Evolutionary conservation across 2,888 invertebrate genomes (phyloP).

Genomic region (Tromatobia lineatoria): DNA sequence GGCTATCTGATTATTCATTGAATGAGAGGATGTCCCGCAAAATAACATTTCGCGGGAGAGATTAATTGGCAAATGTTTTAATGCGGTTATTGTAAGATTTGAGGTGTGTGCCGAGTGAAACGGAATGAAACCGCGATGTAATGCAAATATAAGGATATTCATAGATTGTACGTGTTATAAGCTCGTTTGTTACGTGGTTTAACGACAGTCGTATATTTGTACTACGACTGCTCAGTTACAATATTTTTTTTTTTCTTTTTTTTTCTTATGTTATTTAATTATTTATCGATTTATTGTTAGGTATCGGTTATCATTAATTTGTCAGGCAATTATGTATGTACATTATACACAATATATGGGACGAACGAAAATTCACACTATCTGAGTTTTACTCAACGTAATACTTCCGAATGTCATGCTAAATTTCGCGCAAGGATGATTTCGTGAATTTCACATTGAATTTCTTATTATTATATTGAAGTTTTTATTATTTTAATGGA

Average conservation of each 20-base stretch:
- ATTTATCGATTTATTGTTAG: conserved; percentile 72
- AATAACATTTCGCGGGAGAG: conserved; percentile 29
- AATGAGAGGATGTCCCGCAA: background rate
- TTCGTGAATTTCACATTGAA: background rate
- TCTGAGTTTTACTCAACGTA: background rate
- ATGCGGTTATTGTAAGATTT: conserved; percentile 44
- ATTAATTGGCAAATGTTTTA: conserved; percentile 25
- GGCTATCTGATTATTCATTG: conserved; percentile 12
- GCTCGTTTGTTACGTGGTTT: conserved; percentile 65
- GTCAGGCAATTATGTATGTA: conserved; percentile 73
- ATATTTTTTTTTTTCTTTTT: conserved; percentile 30
- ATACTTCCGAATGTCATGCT: background rate
- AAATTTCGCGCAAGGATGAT: background rate
- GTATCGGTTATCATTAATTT: conserved; percentile 70
- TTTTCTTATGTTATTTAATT: conserved; percentile 74
- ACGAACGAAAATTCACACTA: conserved; percentile 54
- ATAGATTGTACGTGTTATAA: conserved; percentile 62
- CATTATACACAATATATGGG: conserved; percentile 71
- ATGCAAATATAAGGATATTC: conserved; percentile 52
- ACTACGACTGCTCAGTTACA: conserved; percentile 47
- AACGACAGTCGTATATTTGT: conserved; percentile 50
- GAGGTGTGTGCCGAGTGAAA: conserved; percentile 27
- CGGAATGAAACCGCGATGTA: conserved; percentile 39
- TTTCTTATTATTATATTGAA: too few relatives aligned
- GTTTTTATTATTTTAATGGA: too few relatives aligned